phyloP scores from a whole-genome alignment of 2,888 invertebrate genomes.

The Epirrita christyi region DNA sequence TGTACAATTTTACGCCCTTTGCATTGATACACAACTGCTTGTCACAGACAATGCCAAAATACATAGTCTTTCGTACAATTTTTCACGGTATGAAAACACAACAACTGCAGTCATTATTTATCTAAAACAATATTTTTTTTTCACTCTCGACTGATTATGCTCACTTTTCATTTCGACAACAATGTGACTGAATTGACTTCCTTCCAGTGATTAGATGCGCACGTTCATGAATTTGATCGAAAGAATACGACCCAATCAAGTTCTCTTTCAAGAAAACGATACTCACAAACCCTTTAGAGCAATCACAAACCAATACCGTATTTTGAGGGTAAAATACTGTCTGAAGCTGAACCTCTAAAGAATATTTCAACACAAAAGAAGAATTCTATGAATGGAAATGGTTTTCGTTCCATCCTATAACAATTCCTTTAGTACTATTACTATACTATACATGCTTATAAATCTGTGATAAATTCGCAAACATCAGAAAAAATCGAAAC shows the following conservation, averaged over 20 bases:
- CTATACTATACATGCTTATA: too few relatives aligned
- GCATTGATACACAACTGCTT: constrained; percentile 14
- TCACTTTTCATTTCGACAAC: constrained; percentile 57
- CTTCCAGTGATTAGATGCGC: constrained; percentile 49
- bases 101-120: constrained; percentile 49
- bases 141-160: constrained; percentile 42
- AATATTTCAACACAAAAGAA: too few relatives aligned
- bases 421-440: too few relatives aligned
- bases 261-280: too few relatives aligned
- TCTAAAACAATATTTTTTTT: constrained; percentile 39
- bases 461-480: too few relatives aligned
- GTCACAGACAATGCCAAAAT: constrained; percentile 46
- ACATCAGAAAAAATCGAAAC: too few relatives aligned
- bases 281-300: too few relatives aligned
- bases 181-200: constrained; percentile 45
- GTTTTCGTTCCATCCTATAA: too few relatives aligned
- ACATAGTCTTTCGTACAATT: constrained; percentile 58
- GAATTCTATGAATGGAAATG: too few relatives aligned
- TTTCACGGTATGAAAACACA: constrained; percentile 54
- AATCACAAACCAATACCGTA: constrained; percentile 6
- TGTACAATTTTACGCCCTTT: constrained; percentile 48
- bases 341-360: too few relatives aligned
- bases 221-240: constrained; percentile 32
- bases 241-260: constrained; percentile 18
- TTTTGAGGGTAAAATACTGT: too few relatives aligned